Base-by-base conservation (phyloP, 1,140 invertebrate genomes). In the Antheraea pernyi region DNA sequence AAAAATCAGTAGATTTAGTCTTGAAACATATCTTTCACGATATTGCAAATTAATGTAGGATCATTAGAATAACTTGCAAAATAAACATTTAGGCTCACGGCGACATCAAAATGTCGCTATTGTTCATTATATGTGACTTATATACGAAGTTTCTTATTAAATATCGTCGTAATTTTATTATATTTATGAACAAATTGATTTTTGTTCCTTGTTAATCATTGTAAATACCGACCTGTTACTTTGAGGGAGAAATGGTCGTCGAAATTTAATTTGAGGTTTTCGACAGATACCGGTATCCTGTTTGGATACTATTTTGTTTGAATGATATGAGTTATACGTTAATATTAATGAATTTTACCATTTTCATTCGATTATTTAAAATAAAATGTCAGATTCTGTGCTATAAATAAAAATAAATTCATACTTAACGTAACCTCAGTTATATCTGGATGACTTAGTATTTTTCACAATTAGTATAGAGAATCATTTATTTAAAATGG, bases 101-200 rank as follows among this genome's bases (percentile, higher is more conserved):
- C 7, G 39, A 42, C 39, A 9, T 42, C 39, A 9, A 7, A 42
- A 42, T 42, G 39, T 42, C 39, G 39, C 39, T 42, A 8, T 42
- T 42, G 39, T 42, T 42, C 39, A 42, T 42, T 42, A 9, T 9
- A 4, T 42, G 39, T 42, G 39, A 42, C 39, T 42, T 42, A 42
- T 42, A 42, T 42, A 42, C 39, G 39, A 42, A 42, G 39, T 42
- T 42, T 42, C 39, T 42, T 42, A 42, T 42, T 42, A 42, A 53
- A 53, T 53, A 53, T 53, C 46, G 16, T 53, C 46, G 16, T 53
- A 53, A 53, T 16, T 53, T 53, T 53, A 53, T 16, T 53, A 6
- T 53, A 53, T 16, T 37, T 63, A 16, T 37, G 61, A 63, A 37
- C 61, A 63, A 63, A 63, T 63, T 63, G 13, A n/a, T n/a, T 36